Percentiles rank a stretch among this genome's conserved stretches.
These are phyloP conservation scores for Dryadula phaetusa DNA, from an alignment of 2,888 invertebrate species.

Conservation along the genomic window DNA sequence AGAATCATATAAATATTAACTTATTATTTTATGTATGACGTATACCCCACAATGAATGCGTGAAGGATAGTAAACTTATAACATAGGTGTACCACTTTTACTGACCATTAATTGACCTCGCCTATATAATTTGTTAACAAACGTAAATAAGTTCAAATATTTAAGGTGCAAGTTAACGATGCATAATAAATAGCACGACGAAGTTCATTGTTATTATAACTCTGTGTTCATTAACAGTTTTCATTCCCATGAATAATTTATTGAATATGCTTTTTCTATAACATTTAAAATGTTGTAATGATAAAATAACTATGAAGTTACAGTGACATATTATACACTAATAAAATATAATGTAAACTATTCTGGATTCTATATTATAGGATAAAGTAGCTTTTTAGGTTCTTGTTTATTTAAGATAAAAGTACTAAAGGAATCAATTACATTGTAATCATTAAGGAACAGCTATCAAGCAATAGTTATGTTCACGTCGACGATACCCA, in stretches of 20 bases:
- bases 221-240: slow-evolving; percentile 3
- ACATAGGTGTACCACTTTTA: slow-evolving; percentile 11
- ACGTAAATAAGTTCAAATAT: background rate
- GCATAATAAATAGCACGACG: slow-evolving; percentile 13
- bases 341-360: background rate
- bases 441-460: slow-evolving; percentile 60
- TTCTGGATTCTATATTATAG: background rate
- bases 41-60: slow-evolving; percentile 9
- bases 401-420: slow-evolving; percentile 2
- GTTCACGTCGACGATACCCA: slow-evolving; percentile 59
- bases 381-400: background rate
- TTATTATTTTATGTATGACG: slow-evolving; percentile 3
- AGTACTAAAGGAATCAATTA: slow-evolving; percentile 44
- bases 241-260: slow-evolving; percentile 1
- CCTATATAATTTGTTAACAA: slow-evolving; percentile 4
- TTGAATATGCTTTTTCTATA: background rate
- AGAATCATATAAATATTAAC: background rate
- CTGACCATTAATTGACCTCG: slow-evolving; percentile 25
- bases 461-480: slow-evolving; percentile 70
- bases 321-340: background rate
- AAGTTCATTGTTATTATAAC: slow-evolving; percentile 12
- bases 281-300: background rate
- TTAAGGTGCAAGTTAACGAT: slow-evolving; percentile 1
- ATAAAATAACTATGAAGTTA: background rate
- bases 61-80: slow-evolving; percentile 6